Base-by-base conservation (phyloP, 2,113 vertebrate genomes). In the Smithornis capensis region DNA sequence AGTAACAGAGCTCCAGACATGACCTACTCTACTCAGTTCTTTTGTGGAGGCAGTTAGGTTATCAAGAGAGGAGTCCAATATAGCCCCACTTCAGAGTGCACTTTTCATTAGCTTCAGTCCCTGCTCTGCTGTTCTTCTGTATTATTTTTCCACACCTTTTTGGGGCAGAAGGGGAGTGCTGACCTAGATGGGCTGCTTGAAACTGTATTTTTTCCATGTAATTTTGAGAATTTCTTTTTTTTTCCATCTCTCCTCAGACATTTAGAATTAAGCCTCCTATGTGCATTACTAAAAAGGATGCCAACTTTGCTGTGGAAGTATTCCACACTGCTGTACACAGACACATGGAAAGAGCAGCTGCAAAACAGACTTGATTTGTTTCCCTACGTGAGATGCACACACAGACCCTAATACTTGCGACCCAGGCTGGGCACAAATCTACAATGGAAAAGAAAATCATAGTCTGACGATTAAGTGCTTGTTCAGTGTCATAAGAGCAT, bases 211-310 rank as follows among this genome's bases (percentile, higher is more conserved):
- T n/a, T 87, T 64, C 50, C 6, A 9, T 50, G 37, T 4, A 8
- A 28, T 40, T 64, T 53, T 53, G 53, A 83, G 2, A 4, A 40
- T n/a, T 12, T 52, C 12, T 80, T 44, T 59, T 14, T 19, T 17
- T 11, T 1, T 9, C 14, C 31, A 23, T 64, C 63, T 73, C 77
- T 83, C n/a, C 53, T 76, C 85, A 99, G 99, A 99, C 98, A 8
- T 99, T 99, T 76, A 98, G 99, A 91, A 96, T 99, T 63, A 98
- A 98, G 42, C 99, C 99, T 7, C 98, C 99, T 1, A 98, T 99
- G 99, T 99, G 99, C 95, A 97, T 99, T 97, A 98, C 98, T 18
- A 98, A 98, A 96, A 96, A 98, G 27, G 99, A 99, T 4, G 99
- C 85, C 0, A 94, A 98, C 80, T 99, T 99, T 55, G 98, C 99